Conservation (phyloP, 2,888 invertebrate genomes). For the Caenorhabditis macrosperma region DNA sequence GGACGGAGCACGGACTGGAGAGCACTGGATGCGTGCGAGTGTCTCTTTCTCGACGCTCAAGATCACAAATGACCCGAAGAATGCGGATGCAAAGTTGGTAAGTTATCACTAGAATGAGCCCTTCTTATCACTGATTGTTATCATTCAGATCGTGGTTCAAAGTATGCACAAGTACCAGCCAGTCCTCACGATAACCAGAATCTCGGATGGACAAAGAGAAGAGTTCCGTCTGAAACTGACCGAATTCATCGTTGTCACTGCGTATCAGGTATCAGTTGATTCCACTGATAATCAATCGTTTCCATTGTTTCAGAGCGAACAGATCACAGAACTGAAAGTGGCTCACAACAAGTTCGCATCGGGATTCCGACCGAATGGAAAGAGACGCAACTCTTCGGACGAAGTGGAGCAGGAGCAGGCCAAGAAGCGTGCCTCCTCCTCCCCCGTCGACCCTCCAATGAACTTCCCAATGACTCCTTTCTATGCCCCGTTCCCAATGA, state of each 20-base stretch:
- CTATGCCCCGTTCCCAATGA: too few relatives aligned
- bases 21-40: slow-evolving; percentile 31
- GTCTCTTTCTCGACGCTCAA: slow-evolving; percentile 34
- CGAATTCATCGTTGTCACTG: slow-evolving; percentile 44
- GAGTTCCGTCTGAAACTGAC: slow-evolving; percentile 27
- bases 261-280: slow-evolving; percentile 26
- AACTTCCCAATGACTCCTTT: too few relatives aligned
- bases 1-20: slow-evolving; percentile 32
- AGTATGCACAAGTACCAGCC: slow-evolving; percentile 50
- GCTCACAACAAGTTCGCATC: slow-evolving; percentile 22
- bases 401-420: neutral
- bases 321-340: slow-evolving; percentile 6
- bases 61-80: slow-evolving; percentile 42
- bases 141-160: slow-evolving; percentile 25
- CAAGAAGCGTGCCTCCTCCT: too few relatives aligned
- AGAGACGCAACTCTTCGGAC: neutral
- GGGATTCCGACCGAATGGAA: slow-evolving; percentile 7
- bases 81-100: slow-evolving; percentile 4
- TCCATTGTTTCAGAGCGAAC: slow-evolving; percentile 4
- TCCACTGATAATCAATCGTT: neutral
- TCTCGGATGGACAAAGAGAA: neutral
- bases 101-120: neutral
- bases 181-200: slow-evolving; percentile 28
- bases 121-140: neutral
- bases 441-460: too few relatives aligned